A percentile compares a stretch with the other conserved stretches of the same genome.
These are phyloP conservation scores for Tinamus major DNA, from an alignment of 2,797 vertebrate species.

Conservation along the genomic window DNA sequence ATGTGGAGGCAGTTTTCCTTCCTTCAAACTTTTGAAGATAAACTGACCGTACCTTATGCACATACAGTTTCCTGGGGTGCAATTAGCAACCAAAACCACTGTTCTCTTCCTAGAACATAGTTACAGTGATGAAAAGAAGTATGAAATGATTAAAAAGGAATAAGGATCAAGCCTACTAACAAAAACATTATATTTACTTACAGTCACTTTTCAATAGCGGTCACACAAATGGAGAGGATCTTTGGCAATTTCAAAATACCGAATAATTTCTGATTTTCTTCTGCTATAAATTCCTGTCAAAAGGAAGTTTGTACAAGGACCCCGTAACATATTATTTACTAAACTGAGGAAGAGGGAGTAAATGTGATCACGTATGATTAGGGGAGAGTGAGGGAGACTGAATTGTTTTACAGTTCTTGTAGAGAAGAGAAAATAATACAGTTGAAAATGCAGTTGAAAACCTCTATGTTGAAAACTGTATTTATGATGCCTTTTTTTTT, in stretches of 20 bases:
- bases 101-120: not conserved
- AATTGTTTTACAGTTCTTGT: not conserved
- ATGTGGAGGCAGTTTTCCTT: not conserved
- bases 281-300: not conserved
- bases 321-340: not conserved
- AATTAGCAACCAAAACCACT: not conserved
- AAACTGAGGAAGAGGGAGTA: not conserved
- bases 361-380: rapidly evolving
- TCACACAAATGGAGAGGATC: not conserved
- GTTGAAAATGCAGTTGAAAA: not conserved
- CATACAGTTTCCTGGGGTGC: not conserved
- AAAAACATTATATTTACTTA: not conserved
- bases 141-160: not conserved
- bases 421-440: not conserved
- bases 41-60: not conserved
- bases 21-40: not conserved
- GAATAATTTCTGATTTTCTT: not conserved
- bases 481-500: not conserved
- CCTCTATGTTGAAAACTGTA: not conserved
- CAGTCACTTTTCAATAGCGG: not conserved
- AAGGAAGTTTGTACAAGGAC: not conserved
- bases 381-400: not conserved
- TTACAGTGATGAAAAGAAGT: not conserved
- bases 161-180: not conserved
- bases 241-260: not conserved